phyloP scores from a whole-genome alignment of 2,113 vertebrate species.

The Cyphomyrus plagiostoma region DNA sequence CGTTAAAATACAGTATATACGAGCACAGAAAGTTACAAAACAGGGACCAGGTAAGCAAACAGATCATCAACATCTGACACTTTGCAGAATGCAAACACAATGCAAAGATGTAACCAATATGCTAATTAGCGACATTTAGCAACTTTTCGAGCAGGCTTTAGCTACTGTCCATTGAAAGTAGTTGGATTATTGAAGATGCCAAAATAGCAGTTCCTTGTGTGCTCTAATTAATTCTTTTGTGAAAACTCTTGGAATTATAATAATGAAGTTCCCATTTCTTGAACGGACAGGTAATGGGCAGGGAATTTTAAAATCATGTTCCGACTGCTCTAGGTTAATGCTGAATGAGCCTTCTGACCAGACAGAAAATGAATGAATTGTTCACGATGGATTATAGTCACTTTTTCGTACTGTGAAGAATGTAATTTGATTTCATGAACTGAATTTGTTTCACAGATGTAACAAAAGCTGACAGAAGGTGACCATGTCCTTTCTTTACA shows the following conservation, averaged over 20 bases:
- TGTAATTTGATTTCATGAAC: slow-evolving; percentile 9
- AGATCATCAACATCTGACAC: neutral
- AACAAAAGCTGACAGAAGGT: neutral
- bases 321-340: neutral
- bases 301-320: neutral
- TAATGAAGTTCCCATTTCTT: neutral
- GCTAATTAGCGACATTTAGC: neutral
- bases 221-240: neutral
- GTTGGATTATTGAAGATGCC: neutral
- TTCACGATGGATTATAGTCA: neutral
- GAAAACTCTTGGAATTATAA: neutral
- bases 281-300: neutral
- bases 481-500: neutral
- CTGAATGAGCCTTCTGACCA: neutral
- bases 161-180: neutral
- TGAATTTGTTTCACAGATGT: neutral
- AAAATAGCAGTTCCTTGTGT: neutral
- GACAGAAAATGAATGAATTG: slow-evolving; percentile 1
- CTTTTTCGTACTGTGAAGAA: neutral
- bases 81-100: neutral
- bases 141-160: neutral
- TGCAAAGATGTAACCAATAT: neutral
- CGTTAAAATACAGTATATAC: neutral
- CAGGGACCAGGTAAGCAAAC: neutral
- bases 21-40: neutral